These are phyloP conservation scores for Hippocampus comes DNA, from an alignment of 2,113 vertebrate genomes.

Conservation along the genomic window DNA sequence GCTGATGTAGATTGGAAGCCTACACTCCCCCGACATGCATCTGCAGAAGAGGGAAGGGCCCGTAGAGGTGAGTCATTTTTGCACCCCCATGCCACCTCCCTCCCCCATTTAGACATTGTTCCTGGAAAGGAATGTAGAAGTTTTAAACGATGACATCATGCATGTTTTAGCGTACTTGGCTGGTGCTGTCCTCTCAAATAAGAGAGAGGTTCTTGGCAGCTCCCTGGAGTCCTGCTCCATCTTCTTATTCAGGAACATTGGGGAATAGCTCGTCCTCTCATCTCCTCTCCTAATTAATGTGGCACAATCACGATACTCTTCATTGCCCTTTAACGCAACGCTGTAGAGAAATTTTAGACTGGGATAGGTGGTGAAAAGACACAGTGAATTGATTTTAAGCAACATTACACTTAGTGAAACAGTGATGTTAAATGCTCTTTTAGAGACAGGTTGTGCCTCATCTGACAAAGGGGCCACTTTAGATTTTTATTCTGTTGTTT, in stretches of 20 bases:
- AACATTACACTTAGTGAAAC: constrained; percentile 27
- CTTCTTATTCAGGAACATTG: constrained; percentile 74
- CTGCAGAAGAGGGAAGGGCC: constrained; percentile 79
- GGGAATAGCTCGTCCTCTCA: constrained; percentile 67
- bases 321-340: constrained; percentile 53
- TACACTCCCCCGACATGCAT: constrained; percentile 73
- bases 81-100: background rate
- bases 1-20: constrained; percentile 74
- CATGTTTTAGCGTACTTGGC: constrained; percentile 1
- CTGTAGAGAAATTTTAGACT: constrained; percentile 24
- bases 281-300: constrained; percentile 65
- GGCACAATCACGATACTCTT: constrained; percentile 49
- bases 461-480: background rate
- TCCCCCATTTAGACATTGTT: background rate
- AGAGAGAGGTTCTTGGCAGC: constrained; percentile 57
- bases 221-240: constrained; percentile 72
- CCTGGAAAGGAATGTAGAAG: background rate
- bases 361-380: constrained; percentile 38
- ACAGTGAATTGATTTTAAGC: constrained; percentile 36
- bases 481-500: background rate
- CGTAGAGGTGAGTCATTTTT: constrained; percentile 62
- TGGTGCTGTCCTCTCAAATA: constrained; percentile 52
- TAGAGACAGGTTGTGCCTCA: constrained; percentile 19
- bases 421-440: constrained; percentile 17
- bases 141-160: constrained; percentile 32